Evolutionary conservation across 2,113 vertebrate species (phyloP).

Genomic region (Plectropomus leopardus): DNA sequence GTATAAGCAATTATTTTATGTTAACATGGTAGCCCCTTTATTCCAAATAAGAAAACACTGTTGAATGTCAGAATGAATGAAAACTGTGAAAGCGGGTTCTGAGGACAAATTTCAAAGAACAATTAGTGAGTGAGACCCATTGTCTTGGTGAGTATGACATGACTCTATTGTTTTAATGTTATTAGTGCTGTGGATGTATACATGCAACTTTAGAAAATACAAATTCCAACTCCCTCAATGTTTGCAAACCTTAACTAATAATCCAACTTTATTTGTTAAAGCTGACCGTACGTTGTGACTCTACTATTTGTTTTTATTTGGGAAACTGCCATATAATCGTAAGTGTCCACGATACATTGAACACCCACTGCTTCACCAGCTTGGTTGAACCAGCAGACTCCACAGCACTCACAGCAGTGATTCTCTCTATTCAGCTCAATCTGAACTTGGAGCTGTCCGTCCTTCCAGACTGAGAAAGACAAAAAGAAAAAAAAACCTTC

Average conservation of each 20-base stretch:
- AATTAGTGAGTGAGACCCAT: too few relatives aligned
- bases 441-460: conserved; percentile 18
- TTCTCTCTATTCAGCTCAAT: not conserved
- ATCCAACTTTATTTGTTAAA: too few relatives aligned
- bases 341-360: not conserved
- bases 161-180: too few relatives aligned
- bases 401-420: not conserved
- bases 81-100: too few relatives aligned
- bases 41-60: too few relatives aligned
- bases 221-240: not conserved
- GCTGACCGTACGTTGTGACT: not conserved
- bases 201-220: not conserved
- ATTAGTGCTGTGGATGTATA: not conserved
- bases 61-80: too few relatives aligned
- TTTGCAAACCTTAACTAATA: not conserved
- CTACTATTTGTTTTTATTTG: not conserved
- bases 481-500: conserved; percentile 14
- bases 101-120: too few relatives aligned
- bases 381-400: not conserved
- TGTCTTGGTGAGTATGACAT: too few relatives aligned
- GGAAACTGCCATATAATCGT: not conserved
- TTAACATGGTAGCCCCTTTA: too few relatives aligned
- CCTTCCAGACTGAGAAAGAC: conserved; percentile 6
- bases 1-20: too few relatives aligned
- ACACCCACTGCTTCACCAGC: conserved; percentile 27